Evolutionary conservation across 1,140 invertebrate genomes (phyloP), one percentile per base, ranked within the genome.

Genomic region (Atopsyche davidsoni): DNA sequence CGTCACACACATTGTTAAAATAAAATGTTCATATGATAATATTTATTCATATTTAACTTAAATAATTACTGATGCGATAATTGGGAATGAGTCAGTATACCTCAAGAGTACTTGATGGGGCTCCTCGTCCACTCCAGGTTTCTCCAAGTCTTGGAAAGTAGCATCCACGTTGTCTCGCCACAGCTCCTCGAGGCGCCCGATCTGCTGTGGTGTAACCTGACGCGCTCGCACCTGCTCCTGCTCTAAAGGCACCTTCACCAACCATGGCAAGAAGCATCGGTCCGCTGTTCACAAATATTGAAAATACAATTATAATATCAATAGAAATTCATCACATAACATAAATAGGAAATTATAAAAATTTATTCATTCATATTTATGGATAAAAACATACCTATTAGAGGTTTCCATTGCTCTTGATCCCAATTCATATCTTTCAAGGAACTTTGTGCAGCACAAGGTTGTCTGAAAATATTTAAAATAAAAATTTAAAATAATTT

Each of bases 391-490:
- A 38, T 48, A 57, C 55, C 55, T 44, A 97, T 96, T 10, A 99
- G 73, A 1, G 96, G 96, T 67, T 98, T 96, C 96, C 96, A 99
- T 67, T 98, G 92, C 50, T 96, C 93, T 69, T 95, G 92, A 76
- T 98, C 94, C 93, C 96, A 98, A 68, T 98, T 98, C 89, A 96
- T 96, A 67, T 98, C 96, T 70, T 98, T 96, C 7, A 96, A 72
- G 25, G 91, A 94, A 65, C 86, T 95, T 68, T 97, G 92, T 4
- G 93, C 89, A 42, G 96, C 95, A 75, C 97, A 99, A 3, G 96
- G 96, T 73, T 98, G 92, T 2, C 74, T 75, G 51, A 28, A 56
- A 51, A 34, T 2, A 45, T 23, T 23, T 22, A 28, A n/a, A n/a
- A n/a, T n/a, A 35, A 24, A n/a, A 22, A 10, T 17, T 16, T 1